Base-by-base conservation (phyloP, 1,140 invertebrate species). In the Trichoplusia ni region DNA sequence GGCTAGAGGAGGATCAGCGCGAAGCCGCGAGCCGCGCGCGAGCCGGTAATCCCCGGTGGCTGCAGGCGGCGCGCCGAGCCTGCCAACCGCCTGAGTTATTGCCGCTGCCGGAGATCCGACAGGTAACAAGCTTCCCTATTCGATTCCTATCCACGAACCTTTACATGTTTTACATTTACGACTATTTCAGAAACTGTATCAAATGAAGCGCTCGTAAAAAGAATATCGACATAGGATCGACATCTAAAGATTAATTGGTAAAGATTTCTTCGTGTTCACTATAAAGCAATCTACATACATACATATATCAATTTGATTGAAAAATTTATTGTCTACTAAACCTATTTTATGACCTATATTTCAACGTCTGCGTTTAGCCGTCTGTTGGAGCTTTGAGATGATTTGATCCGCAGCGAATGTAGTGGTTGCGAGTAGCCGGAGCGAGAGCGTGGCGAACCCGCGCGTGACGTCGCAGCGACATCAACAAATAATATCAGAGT, bases 241-340 rank as follows among this genome's bases (percentile, higher is more conserved):
- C 31, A 37, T 35, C 1, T 53, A 33, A 35, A 37, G 31, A 53
- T 33, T 53, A 23, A 53, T 33, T 21, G 9, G 18, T 18, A 31
- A 29, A 47, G 23, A 47, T 47, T 35, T 35, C 14, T 13, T 4
- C 31, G 49, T 35, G 49, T 21, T 23, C 18, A 23, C 31, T 53
- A 37, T 53, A 53, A 51, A 53, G 31, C 21, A 23, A 53, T 53
- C 19, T 16, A 9, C 31, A 40, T 38, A 27, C n/a, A 38, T 21
- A 29, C 14, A 31, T 47, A 37, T 25, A 64, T 56, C 49, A 46
- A 35, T 51, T 49, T 59, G 42, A 58, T 65, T 58, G 53, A 51
- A 65, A 54, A 64, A 38, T 59, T 58, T 58, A 65, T 31, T 23
- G 27, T 59, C 31, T 33, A 38, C 44, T 65, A 65, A 58, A 58